Percentiles rank a stretch among this genome's conserved stretches.
phyloP scores from a whole-genome alignment of 2,797 vertebrate species.

The Columba guinea region DNA sequence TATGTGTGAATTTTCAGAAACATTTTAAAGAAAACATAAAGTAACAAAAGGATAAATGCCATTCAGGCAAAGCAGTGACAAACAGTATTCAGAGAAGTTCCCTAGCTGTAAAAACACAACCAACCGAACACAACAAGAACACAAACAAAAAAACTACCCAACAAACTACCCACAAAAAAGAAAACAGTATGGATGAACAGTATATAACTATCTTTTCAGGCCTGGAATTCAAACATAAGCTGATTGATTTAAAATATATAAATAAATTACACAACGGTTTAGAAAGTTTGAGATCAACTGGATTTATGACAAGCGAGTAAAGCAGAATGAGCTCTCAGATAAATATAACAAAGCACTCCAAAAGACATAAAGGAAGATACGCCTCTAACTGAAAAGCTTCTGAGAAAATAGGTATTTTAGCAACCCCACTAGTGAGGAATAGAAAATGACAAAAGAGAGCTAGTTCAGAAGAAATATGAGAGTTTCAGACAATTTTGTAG shows the following conservation, averaged over 20 bases:
- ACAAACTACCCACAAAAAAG: not conserved
- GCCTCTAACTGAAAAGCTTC: not conserved
- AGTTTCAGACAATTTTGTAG: not conserved
- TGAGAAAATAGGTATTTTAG: not conserved
- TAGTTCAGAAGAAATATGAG: not conserved
- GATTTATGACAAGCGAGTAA: not conserved
- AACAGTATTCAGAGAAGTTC: not conserved
- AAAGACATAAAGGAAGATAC: not conserved
- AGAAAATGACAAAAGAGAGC: not conserved
- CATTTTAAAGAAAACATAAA: not conserved
- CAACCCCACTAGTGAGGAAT: not conserved
- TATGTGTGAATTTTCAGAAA: not conserved
- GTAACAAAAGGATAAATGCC: not conserved
- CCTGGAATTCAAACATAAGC: not conserved
- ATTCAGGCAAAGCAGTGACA: not conserved
- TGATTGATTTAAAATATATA: not conserved
- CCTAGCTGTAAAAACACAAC: not conserved
- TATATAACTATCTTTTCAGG: not conserved
- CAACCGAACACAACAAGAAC: not conserved
- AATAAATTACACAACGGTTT: not conserved
- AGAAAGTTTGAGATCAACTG: not conserved
- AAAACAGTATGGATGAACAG: not conserved
- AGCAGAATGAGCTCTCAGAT: not conserved
- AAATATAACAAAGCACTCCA: not conserved
- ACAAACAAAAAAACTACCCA: not conserved